Base-by-base conservation (phyloP, 2,113 vertebrate genomes). In the Motacilla alba region DNA sequence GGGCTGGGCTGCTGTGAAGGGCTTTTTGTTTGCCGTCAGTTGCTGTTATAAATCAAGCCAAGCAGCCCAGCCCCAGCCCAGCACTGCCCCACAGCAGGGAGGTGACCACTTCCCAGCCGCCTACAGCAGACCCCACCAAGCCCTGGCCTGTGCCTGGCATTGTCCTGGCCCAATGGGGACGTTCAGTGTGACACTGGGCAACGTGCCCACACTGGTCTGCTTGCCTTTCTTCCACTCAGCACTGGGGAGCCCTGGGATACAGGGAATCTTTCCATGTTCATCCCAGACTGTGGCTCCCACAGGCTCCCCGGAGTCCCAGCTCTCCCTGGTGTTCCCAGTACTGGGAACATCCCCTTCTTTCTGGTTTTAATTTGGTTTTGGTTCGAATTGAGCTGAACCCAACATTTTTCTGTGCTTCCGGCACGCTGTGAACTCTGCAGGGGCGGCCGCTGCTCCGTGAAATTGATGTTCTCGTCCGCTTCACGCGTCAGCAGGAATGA, bases 11-110 rank as follows among this genome's bases (percentile, higher is more conserved):
- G 84, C 88, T 8, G 5, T 96, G 96, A 97, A 97, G 96, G 94
- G 93, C 81, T 97, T 97, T 97, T 97, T 97, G 96, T 97, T 95
- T 83, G 73, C 86, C 11, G 0, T 95, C 93, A 93, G 95, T 97
- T 97, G 90, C 66, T 94, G 93, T 87, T 95, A 94, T 95, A 97
- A 97, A 97, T 97, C 96, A 96, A 72, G 20, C 20, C 31, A 43
- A 86, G 90, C 81, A 87, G 89, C 46, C 60, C 8, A 58, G 80
- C 73, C 86, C 75, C 1, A 0, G 87, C 87, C 47, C 74, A 67
- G 41, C 1, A 0, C 81, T 91, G 75, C 83, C 68, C 86, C 68
- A n/a, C 1, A 0, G 52, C 69, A 12, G 33, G 55, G 76, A 90
- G 41, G 49, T 22, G 13, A 28, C 22, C 2, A 3, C 23, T 28